These are phyloP conservation scores for Sphaerodactylus townsendi DNA, from an alignment of 2,113 vertebrate species.

Conservation along the genomic window DNA sequence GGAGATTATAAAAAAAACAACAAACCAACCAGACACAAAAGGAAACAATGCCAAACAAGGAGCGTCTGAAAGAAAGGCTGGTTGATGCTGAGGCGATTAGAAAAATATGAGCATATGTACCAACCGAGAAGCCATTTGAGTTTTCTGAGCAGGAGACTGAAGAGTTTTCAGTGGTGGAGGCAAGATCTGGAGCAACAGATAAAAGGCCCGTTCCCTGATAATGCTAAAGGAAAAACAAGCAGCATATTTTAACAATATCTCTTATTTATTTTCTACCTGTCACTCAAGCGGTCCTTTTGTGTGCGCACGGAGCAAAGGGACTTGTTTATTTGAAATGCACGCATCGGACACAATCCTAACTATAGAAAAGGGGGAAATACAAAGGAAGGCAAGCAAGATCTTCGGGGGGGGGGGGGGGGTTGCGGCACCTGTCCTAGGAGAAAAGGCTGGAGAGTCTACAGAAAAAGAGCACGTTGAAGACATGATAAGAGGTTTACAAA, in stretches of 20 bases:
- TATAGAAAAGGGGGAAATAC: no score
- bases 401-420: no score
- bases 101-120: neutral
- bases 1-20: neutral
- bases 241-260: neutral
- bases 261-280: neutral
- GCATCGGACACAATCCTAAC: neutral
- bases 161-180: neutral
- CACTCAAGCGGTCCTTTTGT: neutral
- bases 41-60: neutral
- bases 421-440: no score
- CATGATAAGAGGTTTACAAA: no score
- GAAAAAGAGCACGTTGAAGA: no score
- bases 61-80: neutral
- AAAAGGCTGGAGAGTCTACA: no score
- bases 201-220: neutral
- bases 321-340: neutral
- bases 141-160: neutral
- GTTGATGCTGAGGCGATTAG: neutral
- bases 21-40: neutral
- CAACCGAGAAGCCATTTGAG: neutral
- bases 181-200: neutral
- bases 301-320: neutral
- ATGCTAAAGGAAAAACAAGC: neutral
- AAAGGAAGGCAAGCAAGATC: no score